Evolutionary conservation across 2,797 vertebrate species (phyloP), one percentile per base, ranked within the genome.

Genomic region (Phalloptychus januarius): DNA sequence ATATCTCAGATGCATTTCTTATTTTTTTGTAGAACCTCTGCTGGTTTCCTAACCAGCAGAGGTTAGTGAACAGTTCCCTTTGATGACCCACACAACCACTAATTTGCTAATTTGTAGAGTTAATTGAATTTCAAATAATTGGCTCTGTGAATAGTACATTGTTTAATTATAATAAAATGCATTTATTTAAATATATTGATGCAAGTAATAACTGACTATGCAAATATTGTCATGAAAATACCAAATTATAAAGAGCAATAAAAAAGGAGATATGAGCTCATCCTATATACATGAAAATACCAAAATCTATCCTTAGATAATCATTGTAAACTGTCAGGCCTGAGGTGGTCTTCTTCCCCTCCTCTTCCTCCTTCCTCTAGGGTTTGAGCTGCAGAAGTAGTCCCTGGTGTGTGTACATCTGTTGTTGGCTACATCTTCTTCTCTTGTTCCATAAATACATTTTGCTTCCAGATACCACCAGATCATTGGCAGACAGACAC

Each of bases 21-120:
- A 40, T 10, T 52, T 13, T n/a, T 38, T n/a, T n/a, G n/a, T n/a
- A n/a, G n/a, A n/a, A n/a, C n/a, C n/a, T n/a, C n/a, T n/a, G n/a
- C n/a, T n/a, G n/a, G n/a, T n/a, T n/a, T n/a, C n/a, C n/a, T n/a
- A n/a, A n/a, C n/a, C n/a, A 72, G 73, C 3, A 36, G 28, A 46
- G 28, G 48, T 7, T 61, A 78, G 71, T 38, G 50, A n/a, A 67
- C 8, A 46, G 20, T 82, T 50, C 38, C 71, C 15, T 31, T 18
- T 45, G 38, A 33, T 78, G 76, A 85, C 71, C 87, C 83, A 78
- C 31, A 36, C 50, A 0, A 36, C 44, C 25, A 16, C 44, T 16
- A 77, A 65, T 79, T 80, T 70, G 83, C 63, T 63, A 7, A 45
- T 20, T 11, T 40, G 50, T 71, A 15, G 1, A 69, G 77, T 58